phyloP scores from a whole-genome alignment of 2,797 vertebrate genomes.

The Acrocephalus scirpaceus region DNA sequence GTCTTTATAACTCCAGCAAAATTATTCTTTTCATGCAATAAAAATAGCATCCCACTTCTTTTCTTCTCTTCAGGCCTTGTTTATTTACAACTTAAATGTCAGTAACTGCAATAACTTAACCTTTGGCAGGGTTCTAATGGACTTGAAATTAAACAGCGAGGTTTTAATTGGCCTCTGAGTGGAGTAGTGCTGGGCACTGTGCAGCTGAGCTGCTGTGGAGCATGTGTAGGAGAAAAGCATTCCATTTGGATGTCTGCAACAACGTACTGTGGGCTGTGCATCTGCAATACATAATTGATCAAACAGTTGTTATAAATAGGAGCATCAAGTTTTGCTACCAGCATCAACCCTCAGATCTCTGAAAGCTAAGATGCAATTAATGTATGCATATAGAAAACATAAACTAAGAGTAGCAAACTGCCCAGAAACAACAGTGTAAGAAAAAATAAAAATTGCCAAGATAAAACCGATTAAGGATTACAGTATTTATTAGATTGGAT shows the following conservation, averaged over 20 bases:
- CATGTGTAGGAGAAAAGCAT: neutral
- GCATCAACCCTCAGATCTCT: constrained; percentile 22
- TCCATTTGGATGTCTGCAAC: neutral
- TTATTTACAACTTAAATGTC: neutral
- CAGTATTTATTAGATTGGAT: neutral
- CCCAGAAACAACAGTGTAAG: neutral
- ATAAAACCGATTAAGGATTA: neutral
- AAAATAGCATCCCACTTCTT: neutral
- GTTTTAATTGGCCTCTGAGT: neutral
- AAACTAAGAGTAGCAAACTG: neutral
- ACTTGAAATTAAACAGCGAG: neutral
- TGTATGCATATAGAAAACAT: neutral
- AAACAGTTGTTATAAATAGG: constrained; percentile 52
- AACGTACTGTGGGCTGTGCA: neutral
- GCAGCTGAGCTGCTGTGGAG: neutral
- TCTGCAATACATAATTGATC: constrained; percentile 64
- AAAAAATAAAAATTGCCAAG: neutral
- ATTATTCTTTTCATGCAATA: neutral
- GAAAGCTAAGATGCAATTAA: neutral
- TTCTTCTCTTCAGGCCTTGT: neutral
- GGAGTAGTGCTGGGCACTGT: neutral
- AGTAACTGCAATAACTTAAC: neutral
- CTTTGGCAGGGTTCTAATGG: neutral
- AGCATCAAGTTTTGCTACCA: constrained; percentile 4
- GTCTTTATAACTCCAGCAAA: neutral